Percentiles rank a stretch among this genome's conserved stretches.
phyloP scores from a whole-genome alignment of 1,140 invertebrate genomes.

The Oncopeltus fasciatus region DNA sequence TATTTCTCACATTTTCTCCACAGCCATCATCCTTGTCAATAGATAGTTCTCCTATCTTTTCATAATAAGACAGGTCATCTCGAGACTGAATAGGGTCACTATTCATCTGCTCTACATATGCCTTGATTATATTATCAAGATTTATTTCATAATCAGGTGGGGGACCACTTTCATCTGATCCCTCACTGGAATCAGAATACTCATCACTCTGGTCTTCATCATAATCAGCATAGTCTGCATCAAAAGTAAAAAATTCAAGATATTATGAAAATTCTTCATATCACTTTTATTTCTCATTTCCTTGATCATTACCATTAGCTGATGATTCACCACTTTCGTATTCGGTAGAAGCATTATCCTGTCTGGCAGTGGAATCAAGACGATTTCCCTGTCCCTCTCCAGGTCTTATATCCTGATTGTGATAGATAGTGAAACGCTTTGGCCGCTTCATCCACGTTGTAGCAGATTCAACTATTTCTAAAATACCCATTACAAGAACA shows the following conservation, averaged over 20 bases:
- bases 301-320: too few relatives aligned
- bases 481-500: too few relatives aligned
- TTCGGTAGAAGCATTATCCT: too few relatives aligned
- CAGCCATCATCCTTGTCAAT: not conserved
- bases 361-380: too few relatives aligned
- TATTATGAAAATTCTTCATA: not conserved
- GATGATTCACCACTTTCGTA: too few relatives aligned
- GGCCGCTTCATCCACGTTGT: too few relatives aligned
- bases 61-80: constrained; percentile 7
- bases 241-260: not conserved
- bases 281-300: too few relatives aligned
- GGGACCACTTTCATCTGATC: not conserved
- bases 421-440: too few relatives aligned
- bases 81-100: not conserved
- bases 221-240: constrained; percentile 7
- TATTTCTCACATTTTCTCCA: not conserved
- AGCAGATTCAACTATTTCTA: too few relatives aligned
- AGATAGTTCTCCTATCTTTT: constrained; percentile 11
- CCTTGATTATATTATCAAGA: constrained; percentile 14
- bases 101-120: constrained; percentile 12
- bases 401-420: too few relatives aligned
- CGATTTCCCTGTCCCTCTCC: too few relatives aligned
- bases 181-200: constrained; percentile 3
- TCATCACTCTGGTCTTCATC: too few relatives aligned
- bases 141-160: not conserved